phyloP scores from a whole-genome alignment of 2,888 invertebrate species.

The Eledona agricola region DNA sequence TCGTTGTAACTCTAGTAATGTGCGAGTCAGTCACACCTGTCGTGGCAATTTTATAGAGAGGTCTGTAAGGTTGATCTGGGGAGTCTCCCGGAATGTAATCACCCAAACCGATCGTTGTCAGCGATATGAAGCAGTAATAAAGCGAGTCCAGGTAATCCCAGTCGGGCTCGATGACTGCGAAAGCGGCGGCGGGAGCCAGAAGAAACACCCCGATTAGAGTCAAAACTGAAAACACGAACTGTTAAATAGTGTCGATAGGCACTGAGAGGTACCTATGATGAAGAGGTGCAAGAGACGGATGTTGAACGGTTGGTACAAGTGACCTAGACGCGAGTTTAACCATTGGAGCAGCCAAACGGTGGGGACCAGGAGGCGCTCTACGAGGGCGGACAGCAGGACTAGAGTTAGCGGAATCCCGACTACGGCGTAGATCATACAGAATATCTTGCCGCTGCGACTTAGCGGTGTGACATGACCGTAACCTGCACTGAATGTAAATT shows the following conservation, averaged over 20 bases:
- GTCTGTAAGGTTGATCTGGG: conserved; percentile 77
- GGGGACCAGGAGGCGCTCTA: conserved; percentile 81
- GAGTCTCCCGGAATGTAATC: conserved; percentile 90
- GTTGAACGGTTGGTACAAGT: conserved; percentile 77
- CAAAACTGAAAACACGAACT: conserved; percentile 62
- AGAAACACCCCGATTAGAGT: conserved; percentile 71
- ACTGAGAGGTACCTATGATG: conserved; percentile 74
- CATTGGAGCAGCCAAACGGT: conserved; percentile 75
- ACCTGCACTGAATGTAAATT: conserved; percentile 66
- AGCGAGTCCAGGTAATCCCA: conserved; percentile 89
- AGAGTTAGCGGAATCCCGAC: conserved; percentile 88
- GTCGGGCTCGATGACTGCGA: conserved; percentile 78
- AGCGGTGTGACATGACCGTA: conserved; percentile 91
- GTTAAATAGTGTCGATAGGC: too few relatives aligned
- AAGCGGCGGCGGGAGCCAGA: conserved; percentile 78
- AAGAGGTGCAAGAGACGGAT: conserved; percentile 79
- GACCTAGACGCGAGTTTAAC: conserved; percentile 75
- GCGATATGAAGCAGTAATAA: conserved; percentile 90
- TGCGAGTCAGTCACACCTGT: conserved; percentile 65
- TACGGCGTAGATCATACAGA: conserved; percentile 86
- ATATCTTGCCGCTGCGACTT: conserved; percentile 85
- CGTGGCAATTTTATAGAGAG: conserved; percentile 83
- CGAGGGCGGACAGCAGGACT: conserved; percentile 82
- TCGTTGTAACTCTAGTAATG: too few relatives aligned
- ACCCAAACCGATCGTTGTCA: conserved; percentile 89